Evolutionary conservation across 2,888 invertebrate genomes (phyloP).

Genomic region (Lithosia quadra): DNA sequence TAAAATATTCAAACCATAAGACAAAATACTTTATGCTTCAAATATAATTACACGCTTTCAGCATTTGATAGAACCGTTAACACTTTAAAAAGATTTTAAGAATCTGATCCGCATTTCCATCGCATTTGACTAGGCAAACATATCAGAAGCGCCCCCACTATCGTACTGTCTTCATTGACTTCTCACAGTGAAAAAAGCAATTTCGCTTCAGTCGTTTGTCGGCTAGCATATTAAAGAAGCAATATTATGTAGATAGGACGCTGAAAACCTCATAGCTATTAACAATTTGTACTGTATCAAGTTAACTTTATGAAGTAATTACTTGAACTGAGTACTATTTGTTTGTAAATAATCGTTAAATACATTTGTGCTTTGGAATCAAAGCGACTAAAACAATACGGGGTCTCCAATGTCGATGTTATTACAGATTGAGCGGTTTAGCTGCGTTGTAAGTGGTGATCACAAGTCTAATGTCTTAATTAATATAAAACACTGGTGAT

Average conservation of each 20-base stretch:
- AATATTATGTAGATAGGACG: conserved; percentile 82
- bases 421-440: background rate
- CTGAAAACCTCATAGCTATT: conserved; percentile 48
- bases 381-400: background rate
- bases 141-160: conserved; percentile 76
- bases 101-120: conserved; percentile 77
- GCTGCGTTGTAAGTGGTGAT: no score
- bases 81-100: conserved; percentile 67
- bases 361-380: background rate
- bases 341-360: background rate
- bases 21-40: background rate
- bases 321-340: background rate
- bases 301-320: background rate
- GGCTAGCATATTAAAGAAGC: conserved; percentile 82
- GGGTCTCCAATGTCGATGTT: background rate
- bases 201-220: conserved; percentile 73
- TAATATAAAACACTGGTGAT: background rate
- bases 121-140: conserved; percentile 86
- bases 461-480: no score
- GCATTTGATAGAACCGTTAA: conserved; percentile 52
- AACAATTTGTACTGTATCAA: conserved; percentile 38
- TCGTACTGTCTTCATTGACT: conserved; percentile 79
- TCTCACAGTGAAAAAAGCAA: conserved; percentile 80
- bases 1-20: background rate
- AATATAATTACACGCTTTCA: conserved; percentile 8